A percentile compares a stretch with the other conserved stretches of the same genome.
These are phyloP conservation scores for Episyrphus balteatus DNA, from an alignment of 1,140 invertebrate species.

Conservation along the genomic window DNA sequence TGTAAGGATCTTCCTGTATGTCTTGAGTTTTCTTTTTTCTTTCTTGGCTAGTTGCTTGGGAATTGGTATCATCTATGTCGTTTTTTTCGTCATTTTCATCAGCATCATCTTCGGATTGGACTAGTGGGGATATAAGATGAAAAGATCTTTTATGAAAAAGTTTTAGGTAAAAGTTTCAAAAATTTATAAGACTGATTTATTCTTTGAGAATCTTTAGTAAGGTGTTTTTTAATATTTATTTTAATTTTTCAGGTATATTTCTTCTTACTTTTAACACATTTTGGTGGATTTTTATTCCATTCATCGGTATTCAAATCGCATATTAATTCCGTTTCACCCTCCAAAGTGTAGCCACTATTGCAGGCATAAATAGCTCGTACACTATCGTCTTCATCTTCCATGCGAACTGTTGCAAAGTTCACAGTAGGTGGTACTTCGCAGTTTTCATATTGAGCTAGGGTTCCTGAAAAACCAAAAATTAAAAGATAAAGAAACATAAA, in stretches of 20 bases:
- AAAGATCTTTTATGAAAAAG: too few relatives aligned
- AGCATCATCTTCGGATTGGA: too few relatives aligned
- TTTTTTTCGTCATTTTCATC: too few relatives aligned
- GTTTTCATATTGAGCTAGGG: conserved; percentile 13
- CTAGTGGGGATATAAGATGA: too few relatives aligned
- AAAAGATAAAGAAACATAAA: background rate
- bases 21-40: conserved; percentile 12
- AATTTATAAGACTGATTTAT: too few relatives aligned
- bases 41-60: background rate
- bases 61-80: too few relatives aligned
- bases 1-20: conserved; percentile 19
- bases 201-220: too few relatives aligned
- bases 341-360: conserved; percentile 14
- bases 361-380: conserved; percentile 24
- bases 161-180: too few relatives aligned
- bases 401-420: conserved; percentile 12
- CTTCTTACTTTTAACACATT: conserved; percentile 14
- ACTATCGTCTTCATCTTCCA: conserved; percentile 9
- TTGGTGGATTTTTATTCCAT: conserved; percentile 24
- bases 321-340: conserved; percentile 12
- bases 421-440: conserved; percentile 17
- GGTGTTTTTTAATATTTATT: too few relatives aligned
- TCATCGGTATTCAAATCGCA: conserved; percentile 25
- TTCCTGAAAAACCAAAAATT: conserved; percentile 2
- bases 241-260: too few relatives aligned